These are phyloP conservation scores for Drosophila gunungcola DNA, from an alignment of 1,140 invertebrate genomes.

Conservation along the genomic window DNA sequence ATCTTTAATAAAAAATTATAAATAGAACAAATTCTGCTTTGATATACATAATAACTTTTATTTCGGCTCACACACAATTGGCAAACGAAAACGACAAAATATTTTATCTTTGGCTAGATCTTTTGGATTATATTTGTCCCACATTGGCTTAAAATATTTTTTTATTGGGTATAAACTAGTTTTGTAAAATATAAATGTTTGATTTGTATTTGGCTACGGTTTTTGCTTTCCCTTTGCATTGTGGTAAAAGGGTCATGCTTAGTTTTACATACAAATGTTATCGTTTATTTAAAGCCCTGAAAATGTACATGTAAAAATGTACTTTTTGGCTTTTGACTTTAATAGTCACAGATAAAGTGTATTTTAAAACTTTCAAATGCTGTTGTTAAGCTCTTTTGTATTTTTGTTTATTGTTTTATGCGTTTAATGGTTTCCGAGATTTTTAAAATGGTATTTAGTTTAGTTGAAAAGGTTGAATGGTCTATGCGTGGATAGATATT, in stretches of 20 bases:
- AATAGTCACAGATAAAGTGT: constrained; percentile 11
- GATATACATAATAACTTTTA: constrained; percentile 42
- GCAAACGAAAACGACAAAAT: constrained; percentile 64
- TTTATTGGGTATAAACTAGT: constrained; percentile 16
- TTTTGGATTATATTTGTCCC: constrained; percentile 12
- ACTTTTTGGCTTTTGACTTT: constrained; percentile 22
- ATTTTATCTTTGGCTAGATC: constrained; percentile 67
- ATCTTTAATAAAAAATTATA: not conserved
- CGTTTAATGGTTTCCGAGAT: constrained; percentile 10
- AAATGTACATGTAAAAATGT: constrained; percentile 26
- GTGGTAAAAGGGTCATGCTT: constrained; percentile 12
- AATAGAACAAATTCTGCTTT: not conserved
- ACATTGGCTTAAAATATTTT: constrained; percentile 7
- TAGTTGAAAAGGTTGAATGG: constrained; percentile 6
- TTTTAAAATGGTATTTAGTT: constrained; percentile 6
- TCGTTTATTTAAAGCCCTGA: constrained; percentile 17
- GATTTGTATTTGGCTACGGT: not conserved
- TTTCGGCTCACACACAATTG: constrained; percentile 47
- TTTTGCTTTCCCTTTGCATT: not conserved
- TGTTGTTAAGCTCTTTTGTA: constrained; percentile 43
- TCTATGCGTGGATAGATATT: not conserved
- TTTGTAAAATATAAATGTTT: constrained; percentile 22
- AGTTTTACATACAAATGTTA: constrained; percentile 25
- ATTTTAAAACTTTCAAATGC: constrained; percentile 38
- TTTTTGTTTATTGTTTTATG: constrained; percentile 10